Evolutionary conservation across 2,113 vertebrate genomes (phyloP), one percentile per base, ranked within the genome.

Genomic region (Galeopterus variegatus): DNA sequence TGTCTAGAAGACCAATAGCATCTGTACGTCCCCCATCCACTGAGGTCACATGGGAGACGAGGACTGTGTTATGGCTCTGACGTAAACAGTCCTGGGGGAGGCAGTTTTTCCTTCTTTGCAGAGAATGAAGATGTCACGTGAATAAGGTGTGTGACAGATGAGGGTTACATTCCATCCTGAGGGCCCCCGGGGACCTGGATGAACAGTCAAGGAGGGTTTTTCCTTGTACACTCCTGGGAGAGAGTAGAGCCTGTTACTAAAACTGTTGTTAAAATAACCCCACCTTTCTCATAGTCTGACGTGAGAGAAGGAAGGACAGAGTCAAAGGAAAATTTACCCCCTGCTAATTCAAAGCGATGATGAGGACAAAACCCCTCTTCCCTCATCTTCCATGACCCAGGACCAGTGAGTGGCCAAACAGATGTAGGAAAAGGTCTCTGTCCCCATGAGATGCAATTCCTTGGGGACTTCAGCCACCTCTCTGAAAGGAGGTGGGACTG

Each of bases 1-100:
- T 5, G 0, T 1, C 0, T 23, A 7, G 0, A 2, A 60, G 9
- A 69, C 3, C 18, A 15, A 18, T 41, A 88, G 60, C 69, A 93
- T 18, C 4, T 69, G 4, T 95, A 93, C 50, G 26, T 45, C 6
- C 67, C 79, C 5, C 8, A 9, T 50, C 4, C 36, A 24, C 21
- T 7, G 2, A 50, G 5, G 36, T 77, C 36, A 69, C 19, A 3
- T 9, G 15, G 58, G 8, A 76, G 5, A 84, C 33, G 41, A 62
- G 18, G 52, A 88, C 88, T 8, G 84, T 58, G 28, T 28, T 3
- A 8, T 19, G 76, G 24, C 21, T 4, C 76, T 76, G 84, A 6
- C 0, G 24, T 18, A 23, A 83, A 41, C 45, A 83, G 33, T 12
- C 33, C 41, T 88, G 41, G 10, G 19, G 41, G 13, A 26, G 41